Evolutionary conservation across 2,888 invertebrate species (phyloP).

Genomic region (Branchellion lobata): DNA sequence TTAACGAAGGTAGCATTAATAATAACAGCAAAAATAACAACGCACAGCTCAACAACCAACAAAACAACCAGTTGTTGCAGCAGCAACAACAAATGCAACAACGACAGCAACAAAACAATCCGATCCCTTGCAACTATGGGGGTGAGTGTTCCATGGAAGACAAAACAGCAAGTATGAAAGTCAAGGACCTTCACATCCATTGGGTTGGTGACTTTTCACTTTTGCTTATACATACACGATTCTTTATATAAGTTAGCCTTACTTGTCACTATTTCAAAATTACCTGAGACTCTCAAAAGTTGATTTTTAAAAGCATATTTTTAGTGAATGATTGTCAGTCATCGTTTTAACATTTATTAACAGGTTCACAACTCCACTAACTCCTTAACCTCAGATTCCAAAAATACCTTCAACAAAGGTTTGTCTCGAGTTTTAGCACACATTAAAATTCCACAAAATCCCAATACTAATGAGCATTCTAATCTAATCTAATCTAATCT

Average conservation of each 20-base stretch:
- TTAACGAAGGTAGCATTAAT: too few relatives aligned
- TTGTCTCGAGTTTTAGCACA: too few relatives aligned
- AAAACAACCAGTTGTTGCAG: neutral
- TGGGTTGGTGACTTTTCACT: neutral
- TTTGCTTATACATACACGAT: too few relatives aligned
- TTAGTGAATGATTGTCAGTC: too few relatives aligned
- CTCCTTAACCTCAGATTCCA: neutral
- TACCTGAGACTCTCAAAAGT: too few relatives aligned
- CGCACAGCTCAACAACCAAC: neutral
- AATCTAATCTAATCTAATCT: too few relatives aligned
- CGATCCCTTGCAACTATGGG: constrained; percentile 3
- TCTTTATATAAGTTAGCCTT: too few relatives aligned
- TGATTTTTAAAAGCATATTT: neutral
- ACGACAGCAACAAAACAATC: neutral
- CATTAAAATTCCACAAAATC: too few relatives aligned
- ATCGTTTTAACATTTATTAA: too few relatives aligned
- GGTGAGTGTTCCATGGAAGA: constrained; percentile 6
- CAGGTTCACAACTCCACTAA: constrained; percentile 11
- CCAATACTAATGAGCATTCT: too few relatives aligned
- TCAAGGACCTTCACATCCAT: neutral
- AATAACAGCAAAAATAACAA: neutral
- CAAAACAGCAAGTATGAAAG: constrained; percentile 6
- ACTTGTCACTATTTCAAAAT: too few relatives aligned
- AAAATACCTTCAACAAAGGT: neutral
- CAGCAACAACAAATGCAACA: neutral